These are phyloP conservation scores for Ptilorrhoa leucosticta DNA, from an alignment of 2,113 vertebrate species.

Conservation along the genomic window DNA sequence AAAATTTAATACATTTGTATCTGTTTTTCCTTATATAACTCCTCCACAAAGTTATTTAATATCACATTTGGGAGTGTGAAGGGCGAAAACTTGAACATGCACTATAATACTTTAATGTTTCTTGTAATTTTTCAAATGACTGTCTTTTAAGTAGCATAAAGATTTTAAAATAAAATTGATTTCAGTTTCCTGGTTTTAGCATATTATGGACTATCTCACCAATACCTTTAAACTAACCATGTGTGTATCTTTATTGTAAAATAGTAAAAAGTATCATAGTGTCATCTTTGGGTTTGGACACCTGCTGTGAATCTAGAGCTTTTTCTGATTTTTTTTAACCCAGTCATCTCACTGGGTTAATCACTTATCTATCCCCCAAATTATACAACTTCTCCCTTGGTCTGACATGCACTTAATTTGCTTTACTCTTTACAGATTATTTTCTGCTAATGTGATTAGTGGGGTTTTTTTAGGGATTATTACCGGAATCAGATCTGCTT, in stretches of 20 bases:
- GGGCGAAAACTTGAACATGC: not conserved
- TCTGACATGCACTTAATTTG: not conserved
- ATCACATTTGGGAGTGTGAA: not conserved
- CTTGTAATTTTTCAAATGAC: not conserved
- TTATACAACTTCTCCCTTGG: not conserved
- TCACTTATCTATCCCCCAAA: not conserved
- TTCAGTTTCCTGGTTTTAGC: not conserved
- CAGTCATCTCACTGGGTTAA: not conserved
- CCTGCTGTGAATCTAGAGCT: not conserved
- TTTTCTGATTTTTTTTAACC: not conserved
- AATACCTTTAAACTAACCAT: not conserved
- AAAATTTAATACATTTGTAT: not conserved
- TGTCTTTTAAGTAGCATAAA: not conserved
- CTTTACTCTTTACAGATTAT: not conserved
- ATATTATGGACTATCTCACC: not conserved
- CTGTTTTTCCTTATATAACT: not conserved
- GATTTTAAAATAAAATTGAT: slow-evolving; percentile 5
- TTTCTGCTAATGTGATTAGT: slow-evolving; percentile 23
- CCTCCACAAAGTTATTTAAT: not conserved
- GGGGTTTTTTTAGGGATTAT: not conserved
- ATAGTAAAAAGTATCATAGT: not conserved
- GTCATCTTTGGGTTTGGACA: not conserved
- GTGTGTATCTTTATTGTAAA: not conserved
- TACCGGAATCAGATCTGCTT: slow-evolving; percentile 1
- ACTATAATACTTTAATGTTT: not conserved